Evolutionary conservation across 2,888 invertebrate species (phyloP).

Genomic region (Philonicus albiceps): DNA sequence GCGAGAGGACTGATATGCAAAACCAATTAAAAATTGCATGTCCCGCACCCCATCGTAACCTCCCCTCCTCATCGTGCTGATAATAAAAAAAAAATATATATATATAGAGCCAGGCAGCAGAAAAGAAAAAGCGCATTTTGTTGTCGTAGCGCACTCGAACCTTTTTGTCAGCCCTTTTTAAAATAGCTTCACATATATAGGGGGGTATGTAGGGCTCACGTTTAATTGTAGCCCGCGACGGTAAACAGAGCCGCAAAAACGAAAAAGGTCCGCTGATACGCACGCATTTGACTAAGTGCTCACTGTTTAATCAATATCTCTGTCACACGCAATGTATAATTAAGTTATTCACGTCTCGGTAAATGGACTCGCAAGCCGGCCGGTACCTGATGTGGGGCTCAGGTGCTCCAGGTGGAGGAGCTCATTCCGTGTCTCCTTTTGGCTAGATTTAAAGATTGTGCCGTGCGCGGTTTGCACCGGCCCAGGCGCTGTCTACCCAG

Average conservation of each 20-base stretch:
- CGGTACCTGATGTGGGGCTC: neutral
- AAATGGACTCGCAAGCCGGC: neutral
- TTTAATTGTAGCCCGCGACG: slow-evolving; percentile 42
- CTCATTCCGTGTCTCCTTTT: neutral
- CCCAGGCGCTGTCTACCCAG: neutral
- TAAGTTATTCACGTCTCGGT: slow-evolving; percentile 51
- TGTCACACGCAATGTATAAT: slow-evolving; percentile 54
- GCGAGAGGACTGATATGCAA: slow-evolving; percentile 32
- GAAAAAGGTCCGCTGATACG: slow-evolving; percentile 48
- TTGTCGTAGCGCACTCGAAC: neutral
- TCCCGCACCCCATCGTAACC: neutral
- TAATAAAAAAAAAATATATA: neutral
- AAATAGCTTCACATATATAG: neutral
- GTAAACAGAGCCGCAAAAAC: neutral
- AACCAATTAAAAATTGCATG: slow-evolving; percentile 41
- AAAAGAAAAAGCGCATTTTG: neutral
- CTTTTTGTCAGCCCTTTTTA: slow-evolving; percentile 26
- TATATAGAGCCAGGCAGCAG: neutral
- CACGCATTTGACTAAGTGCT: slow-evolving; percentile 55
- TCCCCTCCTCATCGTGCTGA: neutral
- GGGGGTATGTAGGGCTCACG: neutral
- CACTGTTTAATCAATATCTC: slow-evolving; percentile 54
- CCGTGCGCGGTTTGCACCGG: neutral
- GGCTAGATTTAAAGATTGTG: neutral
- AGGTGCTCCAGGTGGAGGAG: slow-evolving; percentile 18